Conservation (phyloP, 2,888 invertebrate genomes). For the Chelonus formosanus region DNA sequence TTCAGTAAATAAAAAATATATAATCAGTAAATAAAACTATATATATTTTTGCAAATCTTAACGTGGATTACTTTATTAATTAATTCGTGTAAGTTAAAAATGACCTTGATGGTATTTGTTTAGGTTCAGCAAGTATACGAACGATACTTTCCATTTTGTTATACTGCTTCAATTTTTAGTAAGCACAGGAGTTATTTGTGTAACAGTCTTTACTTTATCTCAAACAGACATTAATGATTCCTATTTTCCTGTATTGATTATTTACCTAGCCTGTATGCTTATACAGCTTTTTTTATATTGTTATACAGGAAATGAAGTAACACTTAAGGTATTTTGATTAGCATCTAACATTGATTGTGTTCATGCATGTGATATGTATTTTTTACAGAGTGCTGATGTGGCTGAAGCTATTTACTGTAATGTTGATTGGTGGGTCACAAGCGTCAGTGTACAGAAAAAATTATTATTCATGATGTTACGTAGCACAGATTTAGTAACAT, state of each 20-base stretch:
- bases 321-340: background rate
- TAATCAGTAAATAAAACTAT: no score
- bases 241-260: background rate
- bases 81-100: no score
- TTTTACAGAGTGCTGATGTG: constrained; percentile 44
- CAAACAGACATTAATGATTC: background rate
- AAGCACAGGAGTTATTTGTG: no score
- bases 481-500: constrained; percentile 44
- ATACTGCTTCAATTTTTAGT: no score
- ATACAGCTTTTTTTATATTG: constrained; percentile 9
- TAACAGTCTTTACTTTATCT: background rate
- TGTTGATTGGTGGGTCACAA: constrained; percentile 48
- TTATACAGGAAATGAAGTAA: constrained; percentile 15
- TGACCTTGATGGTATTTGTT: no score
- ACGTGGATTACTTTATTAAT: no score
- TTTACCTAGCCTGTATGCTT: constrained; percentile 1
- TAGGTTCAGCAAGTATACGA: no score
- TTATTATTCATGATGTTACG: constrained; percentile 47
- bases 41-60: no score
- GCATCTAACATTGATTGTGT: no score
- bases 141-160: no score
- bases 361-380: no score
- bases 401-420: constrained; percentile 43
- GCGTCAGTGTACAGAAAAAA: constrained; percentile 39
- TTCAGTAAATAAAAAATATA: no score